Percentiles rank a stretch among this genome's conserved stretches.
phyloP scores from a whole-genome alignment of 2,113 vertebrate genomes.

The Ciconia boyciana region DNA sequence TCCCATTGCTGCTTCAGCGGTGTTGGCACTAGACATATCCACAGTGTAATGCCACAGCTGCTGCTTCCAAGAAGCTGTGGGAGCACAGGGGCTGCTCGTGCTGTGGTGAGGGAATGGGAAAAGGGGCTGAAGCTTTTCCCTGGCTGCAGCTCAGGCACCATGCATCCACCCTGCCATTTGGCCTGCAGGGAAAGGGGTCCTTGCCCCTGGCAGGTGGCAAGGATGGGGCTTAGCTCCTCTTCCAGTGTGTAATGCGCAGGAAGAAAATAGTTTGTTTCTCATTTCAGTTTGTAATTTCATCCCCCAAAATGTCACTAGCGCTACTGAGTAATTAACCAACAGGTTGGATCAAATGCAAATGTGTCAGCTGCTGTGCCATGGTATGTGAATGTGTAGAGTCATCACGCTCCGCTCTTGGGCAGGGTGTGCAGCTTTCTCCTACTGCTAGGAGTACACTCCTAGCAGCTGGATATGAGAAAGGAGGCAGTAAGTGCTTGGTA shows the following conservation, averaged over 20 bases:
- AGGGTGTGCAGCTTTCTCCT: neutral
- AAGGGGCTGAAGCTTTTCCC: neutral
- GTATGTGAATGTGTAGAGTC: neutral
- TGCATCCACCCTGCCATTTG: neutral
- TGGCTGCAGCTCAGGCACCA: neutral
- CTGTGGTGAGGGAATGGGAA: neutral
- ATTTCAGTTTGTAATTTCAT: neutral
- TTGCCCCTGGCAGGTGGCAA: rapidly evolving
- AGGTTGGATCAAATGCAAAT: neutral
- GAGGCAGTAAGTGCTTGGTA: neutral
- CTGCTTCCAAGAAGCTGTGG: neutral
- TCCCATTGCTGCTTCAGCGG: neutral
- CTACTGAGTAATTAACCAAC: neutral
- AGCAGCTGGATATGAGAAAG: neutral
- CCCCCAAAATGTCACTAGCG: neutral
- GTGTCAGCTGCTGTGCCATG: neutral
- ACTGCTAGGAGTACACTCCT: neutral
- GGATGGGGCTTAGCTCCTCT: neutral
- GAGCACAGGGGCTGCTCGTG: neutral
- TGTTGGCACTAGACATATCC: neutral
- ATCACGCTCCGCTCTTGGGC: neutral
- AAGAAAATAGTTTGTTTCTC: neutral
- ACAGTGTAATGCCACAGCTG: too few relatives aligned
- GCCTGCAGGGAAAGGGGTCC: neutral
- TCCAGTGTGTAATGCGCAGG: neutral